These are phyloP conservation scores for Axinella damicornis DNA, from an alignment of 37 sponge, comb jelly and placozoan species.

Conservation along the genomic window DNA sequence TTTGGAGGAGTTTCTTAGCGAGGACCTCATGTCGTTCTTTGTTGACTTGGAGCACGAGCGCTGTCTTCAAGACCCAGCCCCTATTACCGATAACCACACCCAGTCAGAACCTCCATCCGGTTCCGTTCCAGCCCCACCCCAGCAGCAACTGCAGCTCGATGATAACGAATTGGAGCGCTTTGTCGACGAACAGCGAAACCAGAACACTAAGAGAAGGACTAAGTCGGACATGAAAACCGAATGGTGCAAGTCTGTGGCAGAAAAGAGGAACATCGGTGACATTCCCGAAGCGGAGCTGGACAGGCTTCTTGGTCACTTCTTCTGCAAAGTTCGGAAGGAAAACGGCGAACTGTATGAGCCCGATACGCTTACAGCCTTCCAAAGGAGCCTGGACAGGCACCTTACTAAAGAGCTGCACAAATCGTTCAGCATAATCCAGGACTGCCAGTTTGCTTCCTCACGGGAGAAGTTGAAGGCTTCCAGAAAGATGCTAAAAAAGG, in stretches of 20 bases:
- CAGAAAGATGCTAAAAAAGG: neutral
- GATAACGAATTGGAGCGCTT: too few relatives aligned
- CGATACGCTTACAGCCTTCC: neutral
- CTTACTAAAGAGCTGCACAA: neutral
- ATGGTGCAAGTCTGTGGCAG: neutral
- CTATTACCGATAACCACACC: too few relatives aligned
- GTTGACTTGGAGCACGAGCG: too few relatives aligned
- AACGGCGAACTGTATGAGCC: constrained; percentile 13
- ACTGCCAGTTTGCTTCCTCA: constrained; percentile 3
- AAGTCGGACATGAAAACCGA: too few relatives aligned
- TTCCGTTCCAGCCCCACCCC: too few relatives aligned
- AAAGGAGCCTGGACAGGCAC: constrained; percentile 15
- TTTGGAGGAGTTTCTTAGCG: too few relatives aligned
- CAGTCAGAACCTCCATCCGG: too few relatives aligned
- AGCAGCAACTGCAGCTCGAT: too few relatives aligned
- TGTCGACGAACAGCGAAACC: too few relatives aligned
- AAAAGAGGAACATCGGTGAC: neutral
- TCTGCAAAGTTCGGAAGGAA: neutral
- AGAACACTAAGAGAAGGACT: too few relatives aligned
- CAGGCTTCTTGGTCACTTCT: constrained; percentile 5
- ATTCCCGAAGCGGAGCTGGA: neutral
- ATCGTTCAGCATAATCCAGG: neutral
- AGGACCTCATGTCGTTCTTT: too few relatives aligned
- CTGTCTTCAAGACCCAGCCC: too few relatives aligned
- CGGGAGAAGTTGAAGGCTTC: neutral